Evolutionary conservation across 2,797 vertebrate genomes (phyloP).

Genomic region (Enteromius treurensis): DNA sequence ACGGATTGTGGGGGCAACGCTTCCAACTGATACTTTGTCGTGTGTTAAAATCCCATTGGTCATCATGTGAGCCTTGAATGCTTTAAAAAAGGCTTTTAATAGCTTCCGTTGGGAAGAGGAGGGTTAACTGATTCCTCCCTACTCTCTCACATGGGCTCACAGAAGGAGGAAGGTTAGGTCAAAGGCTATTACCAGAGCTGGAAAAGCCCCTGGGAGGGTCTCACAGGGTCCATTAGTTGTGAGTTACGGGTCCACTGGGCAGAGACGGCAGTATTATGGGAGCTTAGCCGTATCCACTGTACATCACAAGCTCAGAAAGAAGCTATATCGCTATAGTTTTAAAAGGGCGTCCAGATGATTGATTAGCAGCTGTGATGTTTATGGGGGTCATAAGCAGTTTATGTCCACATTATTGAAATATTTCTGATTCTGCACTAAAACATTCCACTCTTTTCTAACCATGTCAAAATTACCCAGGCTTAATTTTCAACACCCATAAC

Average conservation of each 20-base stretch:
- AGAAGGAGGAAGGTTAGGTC: slow-evolving; percentile 43
- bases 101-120: slow-evolving; percentile 33
- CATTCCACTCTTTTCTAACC: slow-evolving; percentile 9
- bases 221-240: slow-evolving; percentile 46
- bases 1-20: not conserved
- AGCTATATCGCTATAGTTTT: slow-evolving; percentile 41
- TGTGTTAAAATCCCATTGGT: not conserved
- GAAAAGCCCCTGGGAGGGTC: slow-evolving; percentile 20
- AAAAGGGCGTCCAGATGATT: slow-evolving; percentile 45
- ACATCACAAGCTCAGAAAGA: slow-evolving; percentile 15
- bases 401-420: slow-evolving; percentile 24
- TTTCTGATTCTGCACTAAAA: slow-evolving; percentile 18
- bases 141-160: slow-evolving; percentile 2
- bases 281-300: slow-evolving; percentile 32
- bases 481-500: not conserved
- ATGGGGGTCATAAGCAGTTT: slow-evolving; percentile 45
- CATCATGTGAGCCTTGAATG: not conserved
- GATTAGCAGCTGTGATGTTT: slow-evolving; percentile 56
- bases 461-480: not conserved
- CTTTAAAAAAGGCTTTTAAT: slow-evolving; percentile 15
- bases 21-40: not conserved
- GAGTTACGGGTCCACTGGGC: slow-evolving; percentile 28
- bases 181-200: slow-evolving; percentile 49
- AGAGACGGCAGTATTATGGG: slow-evolving; percentile 44
- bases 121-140: not conserved